phyloP scores from a whole-genome alignment of 2,113 vertebrate species.

The Malurus melanocephalus region DNA sequence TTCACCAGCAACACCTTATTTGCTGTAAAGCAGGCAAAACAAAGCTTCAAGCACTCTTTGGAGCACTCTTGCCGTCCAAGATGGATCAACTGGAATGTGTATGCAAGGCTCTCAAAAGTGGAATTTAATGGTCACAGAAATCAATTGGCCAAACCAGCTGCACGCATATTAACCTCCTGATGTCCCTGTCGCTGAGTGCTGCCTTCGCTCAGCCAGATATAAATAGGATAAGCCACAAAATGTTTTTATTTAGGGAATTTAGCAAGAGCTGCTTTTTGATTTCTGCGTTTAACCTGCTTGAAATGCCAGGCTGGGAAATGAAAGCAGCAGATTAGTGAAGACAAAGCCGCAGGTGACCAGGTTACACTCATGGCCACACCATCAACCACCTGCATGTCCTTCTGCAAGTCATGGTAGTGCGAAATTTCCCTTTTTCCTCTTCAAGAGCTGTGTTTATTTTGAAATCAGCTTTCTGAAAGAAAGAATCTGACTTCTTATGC shows the following conservation, averaged over 20 bases:
- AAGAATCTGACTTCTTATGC: background rate
- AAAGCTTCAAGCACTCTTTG: background rate
- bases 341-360: background rate
- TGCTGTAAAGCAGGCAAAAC: conserved; percentile 17
- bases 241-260: conserved; percentile 19
- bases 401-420: background rate
- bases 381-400: background rate
- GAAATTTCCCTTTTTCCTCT: background rate
- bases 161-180: conserved; percentile 35
- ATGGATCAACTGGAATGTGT: conserved; percentile 4
- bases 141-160: conserved; percentile 54
- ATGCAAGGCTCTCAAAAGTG: conserved; percentile 22
- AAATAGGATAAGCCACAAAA: conserved; percentile 17
- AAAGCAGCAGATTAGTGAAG: background rate
- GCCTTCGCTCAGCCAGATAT: conserved; percentile 21
- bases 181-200: background rate
- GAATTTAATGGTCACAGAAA: conserved; percentile 59
- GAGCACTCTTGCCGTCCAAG: background rate
- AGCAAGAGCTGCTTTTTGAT: background rate
- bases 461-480: background rate
- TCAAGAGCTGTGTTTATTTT: background rate
- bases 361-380: background rate
- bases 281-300: background rate
- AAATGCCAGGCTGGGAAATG: background rate
- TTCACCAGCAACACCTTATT: background rate